Evolutionary conservation across 2,888 invertebrate genomes (phyloP).

Genomic region (Cordilura impudica): DNA sequence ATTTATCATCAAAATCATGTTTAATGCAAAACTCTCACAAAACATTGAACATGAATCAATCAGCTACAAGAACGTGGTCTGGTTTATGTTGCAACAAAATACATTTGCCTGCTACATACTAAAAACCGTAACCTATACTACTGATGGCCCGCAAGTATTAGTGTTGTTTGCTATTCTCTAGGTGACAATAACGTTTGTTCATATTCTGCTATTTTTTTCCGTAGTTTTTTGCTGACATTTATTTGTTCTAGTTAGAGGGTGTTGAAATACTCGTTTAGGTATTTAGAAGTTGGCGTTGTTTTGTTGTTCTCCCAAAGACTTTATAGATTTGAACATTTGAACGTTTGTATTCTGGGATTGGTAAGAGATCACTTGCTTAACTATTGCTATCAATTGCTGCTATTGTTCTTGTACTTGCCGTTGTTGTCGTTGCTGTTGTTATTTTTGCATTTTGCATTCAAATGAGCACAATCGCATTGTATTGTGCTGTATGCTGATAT

Average conservation of each 20-base stretch:
- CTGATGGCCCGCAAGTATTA: background rate
- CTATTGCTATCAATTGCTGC: constrained; percentile 51
- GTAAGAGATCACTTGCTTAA: constrained; percentile 46
- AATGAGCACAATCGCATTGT: constrained; percentile 32
- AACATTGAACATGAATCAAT: no score
- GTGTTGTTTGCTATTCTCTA: constrained; percentile 42
- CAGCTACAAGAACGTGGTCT: background rate
- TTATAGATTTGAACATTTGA: constrained; percentile 8
- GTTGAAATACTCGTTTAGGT: no score
- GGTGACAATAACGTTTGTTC: constrained; percentile 51
- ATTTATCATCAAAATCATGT: no score
- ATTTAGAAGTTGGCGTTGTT: no score
- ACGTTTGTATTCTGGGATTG: constrained; percentile 36
- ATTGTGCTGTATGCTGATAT: background rate
- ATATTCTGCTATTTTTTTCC: no score
- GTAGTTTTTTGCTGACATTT: no score
- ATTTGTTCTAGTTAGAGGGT: background rate
- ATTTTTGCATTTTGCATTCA: constrained; percentile 41
- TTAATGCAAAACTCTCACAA: no score
- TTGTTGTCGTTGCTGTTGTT: background rate
- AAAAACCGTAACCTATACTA: constrained; percentile 14
- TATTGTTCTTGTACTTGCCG: background rate
- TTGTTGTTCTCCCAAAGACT: background rate
- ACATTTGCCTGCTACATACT: no score
- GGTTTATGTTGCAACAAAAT: background rate